A percentile compares a stretch with the other conserved stretches of the same genome.
Evolutionary conservation across 1,140 invertebrate genomes (phyloP).

Genomic region (Drosophila cardini): DNA sequence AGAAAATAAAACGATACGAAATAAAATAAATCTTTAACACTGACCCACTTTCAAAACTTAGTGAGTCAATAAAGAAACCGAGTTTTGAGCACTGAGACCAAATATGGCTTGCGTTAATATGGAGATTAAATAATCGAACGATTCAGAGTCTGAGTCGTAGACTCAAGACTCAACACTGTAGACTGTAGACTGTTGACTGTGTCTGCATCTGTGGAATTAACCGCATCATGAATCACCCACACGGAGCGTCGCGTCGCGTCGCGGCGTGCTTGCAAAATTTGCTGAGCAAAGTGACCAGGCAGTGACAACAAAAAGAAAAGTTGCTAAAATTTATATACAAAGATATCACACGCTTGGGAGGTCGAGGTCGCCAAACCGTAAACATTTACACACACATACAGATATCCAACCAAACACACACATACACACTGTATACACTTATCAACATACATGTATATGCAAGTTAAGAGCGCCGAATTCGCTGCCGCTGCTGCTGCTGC

Average conservation of each 20-base stretch:
- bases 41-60: conserved; percentile 71
- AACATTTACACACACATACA: conserved; percentile 62
- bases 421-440: conserved; percentile 33
- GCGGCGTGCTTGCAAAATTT: conserved; percentile 56
- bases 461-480: conserved; percentile 36
- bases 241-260: too few species aligned
- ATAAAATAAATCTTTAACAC: conserved; percentile 74
- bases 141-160: conserved; percentile 12
- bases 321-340: conserved; percentile 68
- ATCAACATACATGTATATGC: conserved; percentile 66
- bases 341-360: conserved; percentile 66
- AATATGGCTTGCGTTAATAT: conserved; percentile 71
- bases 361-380: conserved; percentile 77
- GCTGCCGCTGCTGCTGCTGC: conserved; percentile 8
- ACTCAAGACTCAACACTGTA: neutral
- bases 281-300: conserved; percentile 52
- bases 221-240: conserved; percentile 50
- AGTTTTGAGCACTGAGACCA: conserved; percentile 45
- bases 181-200: neutral
- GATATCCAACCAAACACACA: conserved; percentile 6
- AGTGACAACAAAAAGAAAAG: conserved; percentile 63
- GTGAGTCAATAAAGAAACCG: conserved; percentile 80
- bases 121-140: conserved; percentile 76
- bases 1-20: conserved; percentile 33
- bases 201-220: conserved; percentile 5